phyloP scores from a whole-genome alignment of 2,113 vertebrate species.

The Rhinolophus ferrumequinum region DNA sequence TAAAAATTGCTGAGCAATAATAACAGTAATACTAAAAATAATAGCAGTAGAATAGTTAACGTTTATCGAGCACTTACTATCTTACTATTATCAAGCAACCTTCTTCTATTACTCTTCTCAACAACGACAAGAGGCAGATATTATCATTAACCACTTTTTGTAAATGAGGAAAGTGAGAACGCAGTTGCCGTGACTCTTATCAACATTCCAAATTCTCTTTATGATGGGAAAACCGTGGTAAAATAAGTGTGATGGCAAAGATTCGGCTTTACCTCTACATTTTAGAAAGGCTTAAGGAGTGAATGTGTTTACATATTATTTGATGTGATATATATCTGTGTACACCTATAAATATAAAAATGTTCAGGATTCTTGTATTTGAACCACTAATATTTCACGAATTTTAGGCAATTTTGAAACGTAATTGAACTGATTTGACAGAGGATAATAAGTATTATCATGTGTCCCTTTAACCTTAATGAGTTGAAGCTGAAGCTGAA shows the following conservation, averaged over 20 bases:
- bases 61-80: background rate
- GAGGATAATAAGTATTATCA: constrained; percentile 9
- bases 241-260: background rate
- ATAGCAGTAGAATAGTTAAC: background rate
- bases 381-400: background rate
- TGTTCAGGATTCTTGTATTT: background rate
- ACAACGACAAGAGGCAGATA: background rate
- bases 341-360: background rate
- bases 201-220: background rate
- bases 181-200: background rate
- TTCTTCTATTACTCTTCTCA: background rate
- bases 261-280: background rate
- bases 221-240: background rate
- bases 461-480: background rate
- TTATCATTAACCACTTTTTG: constrained; percentile 14
- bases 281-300: constrained; percentile 43
- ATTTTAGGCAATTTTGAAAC: constrained; percentile 29
- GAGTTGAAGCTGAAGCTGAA: background rate
- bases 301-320: background rate
- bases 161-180: background rate
- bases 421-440: background rate
- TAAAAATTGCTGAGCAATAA: constrained; percentile 3
- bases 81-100: background rate
- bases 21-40: constrained; percentile 20
- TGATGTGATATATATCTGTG: background rate